Base-by-base conservation (phyloP, 2,113 vertebrate species). In the Probosciger aterrimus region DNA sequence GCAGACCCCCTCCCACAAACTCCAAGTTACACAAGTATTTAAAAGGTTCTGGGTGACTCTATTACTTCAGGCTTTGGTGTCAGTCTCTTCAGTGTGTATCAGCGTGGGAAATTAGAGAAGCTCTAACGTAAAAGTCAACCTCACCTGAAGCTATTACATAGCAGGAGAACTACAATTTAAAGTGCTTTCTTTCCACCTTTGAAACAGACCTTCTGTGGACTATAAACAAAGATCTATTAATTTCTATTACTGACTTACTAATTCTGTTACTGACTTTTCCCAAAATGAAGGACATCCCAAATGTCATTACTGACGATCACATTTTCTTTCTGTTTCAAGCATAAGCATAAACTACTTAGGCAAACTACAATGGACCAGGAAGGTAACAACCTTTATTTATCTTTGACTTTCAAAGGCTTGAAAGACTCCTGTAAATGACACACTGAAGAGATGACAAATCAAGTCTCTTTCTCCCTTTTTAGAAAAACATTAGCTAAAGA, bases 401-500 rank as follows among this genome's bases (percentile, higher is more conserved):
- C 22, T 88, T 46, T 60, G 27, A 88, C 18, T 88, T 87, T 23
- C 52, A 95, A 84, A 91, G 18, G 24, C 39, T 59, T 80, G 28
- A 87, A 89, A 91, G 35, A 64, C 11, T 71, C 39, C 39, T 68
- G 8, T 35, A 91, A 76, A 35, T 33, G 39, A 80, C 44, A 14
- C 37, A 74, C 19, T 37, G 22, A 82, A 81, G 71, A 88, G 50
- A 18, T 5, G 83, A 70, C 13, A 71, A 88, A 78, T 23, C 20
- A 82, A 92, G 30, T 14, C 20, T 86, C 62, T 28, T 81, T 49
- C 30, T 12, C 15, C 33, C 5, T 64, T 82, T 89, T 73, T 49
- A 92, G 44, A 62, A 84, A 94, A 94, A 63, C 67, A 31, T 47
- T 27, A 82, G 30, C 25, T 93, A 50, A 94, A 96, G 82, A 47